Conservation (phyloP, 2,888 invertebrate genomes). For the Laothoe populi region DNA sequence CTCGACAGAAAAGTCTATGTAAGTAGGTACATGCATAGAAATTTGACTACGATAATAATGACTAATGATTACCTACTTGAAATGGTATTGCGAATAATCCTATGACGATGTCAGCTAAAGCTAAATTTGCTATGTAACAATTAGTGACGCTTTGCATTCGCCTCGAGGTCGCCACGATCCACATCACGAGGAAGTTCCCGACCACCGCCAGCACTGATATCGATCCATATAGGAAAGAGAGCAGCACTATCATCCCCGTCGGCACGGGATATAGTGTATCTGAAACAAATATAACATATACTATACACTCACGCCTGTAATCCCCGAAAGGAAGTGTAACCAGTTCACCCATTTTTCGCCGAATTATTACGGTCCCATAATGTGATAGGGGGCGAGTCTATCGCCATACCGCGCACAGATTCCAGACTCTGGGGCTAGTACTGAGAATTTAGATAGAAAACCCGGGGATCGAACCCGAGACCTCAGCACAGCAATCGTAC, state of each 20-base stretch:
- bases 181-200: constrained; percentile 94
- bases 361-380: too few species aligned
- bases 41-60: not conserved
- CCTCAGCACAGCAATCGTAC: too few species aligned
- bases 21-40: too few species aligned
- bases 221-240: constrained; percentile 92
- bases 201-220: constrained; percentile 92
- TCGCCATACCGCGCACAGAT: too few species aligned
- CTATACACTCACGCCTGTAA: too few species aligned
- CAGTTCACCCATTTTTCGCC: too few species aligned
- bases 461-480: too few species aligned
- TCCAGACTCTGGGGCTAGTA: too few species aligned
- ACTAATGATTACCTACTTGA: constrained; percentile 63
- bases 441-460: too few species aligned
- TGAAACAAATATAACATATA: constrained; percentile 62
- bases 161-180: constrained; percentile 91
- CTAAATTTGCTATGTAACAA: constrained; percentile 94
- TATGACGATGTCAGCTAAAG: constrained; percentile 93
- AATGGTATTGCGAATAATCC: constrained; percentile 94
- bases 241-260: constrained; percentile 88
- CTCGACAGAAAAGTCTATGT: too few species aligned
- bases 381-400: too few species aligned
- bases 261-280: constrained; percentile 90
- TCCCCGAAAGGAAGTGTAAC: too few species aligned
- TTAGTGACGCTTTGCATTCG: constrained; percentile 94